Conservation (phyloP, 2,113 vertebrate genomes). For the Sorex araneus region DNA sequence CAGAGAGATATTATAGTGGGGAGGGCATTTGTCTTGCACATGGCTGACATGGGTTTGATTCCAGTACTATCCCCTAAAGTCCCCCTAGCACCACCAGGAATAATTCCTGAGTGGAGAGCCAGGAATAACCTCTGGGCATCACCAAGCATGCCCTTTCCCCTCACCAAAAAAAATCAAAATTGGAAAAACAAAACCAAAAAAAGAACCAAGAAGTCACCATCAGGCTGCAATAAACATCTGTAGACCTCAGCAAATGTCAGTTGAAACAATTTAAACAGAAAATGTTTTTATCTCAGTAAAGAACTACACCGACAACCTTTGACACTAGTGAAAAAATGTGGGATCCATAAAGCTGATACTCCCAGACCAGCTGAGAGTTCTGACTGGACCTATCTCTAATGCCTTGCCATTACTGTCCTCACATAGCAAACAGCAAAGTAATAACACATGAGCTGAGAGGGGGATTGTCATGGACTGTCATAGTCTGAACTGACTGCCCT, state of each 20-base stretch:
- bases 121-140: too few species aligned
- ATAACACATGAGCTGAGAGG: neutral
- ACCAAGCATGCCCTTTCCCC: too few species aligned
- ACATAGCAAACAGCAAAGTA: neutral
- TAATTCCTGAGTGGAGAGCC: too few species aligned
- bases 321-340: neutral
- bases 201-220: constrained; percentile 26
- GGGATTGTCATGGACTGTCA: neutral
- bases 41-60: too few species aligned
- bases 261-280: constrained; percentile 38
- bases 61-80: too few species aligned
- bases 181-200: too few species aligned
- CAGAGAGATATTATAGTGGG: too few species aligned
- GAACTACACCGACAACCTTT: neutral
- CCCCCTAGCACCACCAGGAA: too few species aligned
- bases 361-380: neutral
- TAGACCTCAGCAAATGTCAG: constrained; percentile 4
- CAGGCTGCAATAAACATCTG: constrained; percentile 47
- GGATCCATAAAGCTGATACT: neutral
- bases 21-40: too few species aligned
- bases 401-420: neutral
- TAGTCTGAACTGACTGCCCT: neutral
- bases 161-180: too few species aligned
- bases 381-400: neutral
- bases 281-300: constrained; percentile 51